phyloP scores from a whole-genome alignment of 1,140 invertebrate species.

The Neuroterus valhalla region DNA sequence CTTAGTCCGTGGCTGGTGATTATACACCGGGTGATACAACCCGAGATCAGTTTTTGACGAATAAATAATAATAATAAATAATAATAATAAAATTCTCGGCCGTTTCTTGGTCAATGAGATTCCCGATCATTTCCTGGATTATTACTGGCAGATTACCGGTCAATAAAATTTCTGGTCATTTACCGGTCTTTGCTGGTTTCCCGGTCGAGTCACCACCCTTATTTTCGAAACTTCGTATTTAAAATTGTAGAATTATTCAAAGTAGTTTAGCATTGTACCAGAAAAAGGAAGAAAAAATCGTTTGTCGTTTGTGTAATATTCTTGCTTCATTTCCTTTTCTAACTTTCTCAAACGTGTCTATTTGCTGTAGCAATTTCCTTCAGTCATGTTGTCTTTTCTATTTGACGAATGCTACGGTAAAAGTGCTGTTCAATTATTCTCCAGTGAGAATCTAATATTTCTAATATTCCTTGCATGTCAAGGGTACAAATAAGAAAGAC shows the following conservation, averaged over 20 bases:
- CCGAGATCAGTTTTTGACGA: too few relatives aligned
- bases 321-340: conserved; percentile 3
- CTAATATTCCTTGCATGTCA: not conserved
- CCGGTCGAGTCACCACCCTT: too few relatives aligned
- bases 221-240: not conserved
- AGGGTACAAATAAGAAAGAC: not conserved
- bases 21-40: too few relatives aligned
- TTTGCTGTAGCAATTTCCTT: not conserved
- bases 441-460: not conserved
- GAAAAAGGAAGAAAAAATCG: not conserved
- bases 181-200: too few relatives aligned
- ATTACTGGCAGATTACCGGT: too few relatives aligned
- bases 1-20: too few relatives aligned
- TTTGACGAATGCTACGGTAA: not conserved
- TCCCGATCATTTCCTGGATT: too few relatives aligned
- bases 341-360: not conserved
- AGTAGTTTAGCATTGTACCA: not conserved
- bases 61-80: too few relatives aligned
- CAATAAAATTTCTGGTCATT: too few relatives aligned
- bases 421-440: not conserved
- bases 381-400: not conserved
- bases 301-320: not conserved
- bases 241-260: not conserved
- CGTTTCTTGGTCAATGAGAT: too few relatives aligned
- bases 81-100: too few relatives aligned